phyloP scores from a whole-genome alignment of 2,113 vertebrate species.

The Eurystomus gularis region DNA sequence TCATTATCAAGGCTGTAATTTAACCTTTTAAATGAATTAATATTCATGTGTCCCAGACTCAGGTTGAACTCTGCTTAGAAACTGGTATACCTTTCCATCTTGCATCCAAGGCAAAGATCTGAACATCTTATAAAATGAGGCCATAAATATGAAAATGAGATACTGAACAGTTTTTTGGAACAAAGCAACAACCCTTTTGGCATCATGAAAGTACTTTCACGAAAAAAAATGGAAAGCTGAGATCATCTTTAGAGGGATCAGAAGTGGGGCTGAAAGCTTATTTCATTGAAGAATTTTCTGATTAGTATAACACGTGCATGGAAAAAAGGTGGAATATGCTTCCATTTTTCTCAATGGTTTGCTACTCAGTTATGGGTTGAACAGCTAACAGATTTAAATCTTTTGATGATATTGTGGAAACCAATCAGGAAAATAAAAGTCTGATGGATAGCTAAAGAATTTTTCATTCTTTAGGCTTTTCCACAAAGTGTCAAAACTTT shows the following conservation, averaged over 20 bases:
- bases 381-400: slow-evolving; percentile 41
- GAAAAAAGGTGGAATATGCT: background rate
- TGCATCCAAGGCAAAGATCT: background rate
- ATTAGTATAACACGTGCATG: slow-evolving; percentile 28
- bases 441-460: background rate
- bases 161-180: background rate
- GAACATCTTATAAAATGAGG: background rate
- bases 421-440: slow-evolving; percentile 38
- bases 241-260: background rate
- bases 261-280: background rate
- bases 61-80: background rate
- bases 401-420: slow-evolving; percentile 46
- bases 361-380: slow-evolving; percentile 15
- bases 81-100: background rate
- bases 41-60: background rate
- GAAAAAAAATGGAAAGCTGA: background rate
- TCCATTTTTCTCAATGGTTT: slow-evolving; percentile 31
- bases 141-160: background rate
- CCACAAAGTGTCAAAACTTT: slow-evolving; percentile 5
- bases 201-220: background rate
- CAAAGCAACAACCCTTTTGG: background rate
- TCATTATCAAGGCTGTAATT: background rate
- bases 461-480: slow-evolving; percentile 11
- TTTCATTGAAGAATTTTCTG: slow-evolving; percentile 35
- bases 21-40: background rate